Evolutionary conservation across 2,797 vertebrate species (phyloP).

Genomic region (Coranthus polyacanthus): DNA sequence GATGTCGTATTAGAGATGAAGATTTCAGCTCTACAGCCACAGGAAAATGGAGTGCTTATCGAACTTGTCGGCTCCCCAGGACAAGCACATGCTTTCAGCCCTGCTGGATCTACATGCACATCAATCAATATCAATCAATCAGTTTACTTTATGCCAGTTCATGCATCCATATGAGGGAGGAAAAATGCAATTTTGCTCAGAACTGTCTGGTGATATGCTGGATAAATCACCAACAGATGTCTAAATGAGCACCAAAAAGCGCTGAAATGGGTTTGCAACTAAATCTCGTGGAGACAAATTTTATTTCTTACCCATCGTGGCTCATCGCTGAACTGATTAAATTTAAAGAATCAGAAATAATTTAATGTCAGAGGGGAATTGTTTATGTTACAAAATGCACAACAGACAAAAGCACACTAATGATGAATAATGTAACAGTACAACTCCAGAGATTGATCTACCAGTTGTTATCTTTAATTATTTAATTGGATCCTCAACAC

Average conservation of each 20-base stretch:
- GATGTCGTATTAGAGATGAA: constrained; percentile 84
- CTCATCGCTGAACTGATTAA: no score
- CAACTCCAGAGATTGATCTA: no score
- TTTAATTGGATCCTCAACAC: no score
- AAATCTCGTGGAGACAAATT: no score
- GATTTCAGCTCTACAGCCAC: constrained; percentile 77
- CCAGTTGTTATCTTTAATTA: no score
- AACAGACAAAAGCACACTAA: no score
- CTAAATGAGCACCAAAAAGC: not conserved
- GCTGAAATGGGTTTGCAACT: no score
- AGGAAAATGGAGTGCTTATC: constrained; percentile 77
- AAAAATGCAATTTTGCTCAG: constrained; percentile 14
- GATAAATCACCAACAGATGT: not conserved
- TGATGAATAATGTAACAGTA: no score
- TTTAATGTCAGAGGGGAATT: no score
- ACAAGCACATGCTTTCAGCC: constrained; percentile 42
- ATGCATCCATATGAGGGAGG: not conserved
- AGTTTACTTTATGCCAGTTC: constrained; percentile 16
- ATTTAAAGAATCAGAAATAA: no score
- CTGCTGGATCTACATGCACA: constrained; percentile 24
- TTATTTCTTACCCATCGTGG: no score
- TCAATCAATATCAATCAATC: constrained; percentile 35
- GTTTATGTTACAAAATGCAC: no score
- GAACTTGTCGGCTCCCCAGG: constrained; percentile 65
- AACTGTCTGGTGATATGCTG: not conserved